phyloP scores from a whole-genome alignment of 2,888 invertebrate genomes.

The Fragum whitleyi region DNA sequence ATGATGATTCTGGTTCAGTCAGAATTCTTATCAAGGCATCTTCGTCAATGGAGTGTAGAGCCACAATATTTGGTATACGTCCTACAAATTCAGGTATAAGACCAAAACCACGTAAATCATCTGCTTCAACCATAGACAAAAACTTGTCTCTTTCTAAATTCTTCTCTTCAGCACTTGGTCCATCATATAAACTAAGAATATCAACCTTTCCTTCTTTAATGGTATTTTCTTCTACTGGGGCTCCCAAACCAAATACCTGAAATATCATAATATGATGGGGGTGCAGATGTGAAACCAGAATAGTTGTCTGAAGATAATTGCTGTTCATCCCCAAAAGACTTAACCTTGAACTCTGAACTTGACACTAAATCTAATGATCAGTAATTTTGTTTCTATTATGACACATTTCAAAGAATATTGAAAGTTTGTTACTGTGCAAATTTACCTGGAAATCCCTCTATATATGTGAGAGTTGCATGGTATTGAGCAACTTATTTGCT shows the following conservation, averaged over 20 bases:
- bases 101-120: slow-evolving; percentile 68
- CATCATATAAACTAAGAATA: slow-evolving; percentile 1
- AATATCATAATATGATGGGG: slow-evolving; percentile 2
- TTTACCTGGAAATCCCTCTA: too few relatives aligned
- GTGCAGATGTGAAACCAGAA: too few relatives aligned
- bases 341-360: too few relatives aligned
- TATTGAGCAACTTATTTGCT: too few relatives aligned
- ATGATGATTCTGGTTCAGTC: slow-evolving; percentile 71
- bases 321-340: too few relatives aligned
- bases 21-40: slow-evolving; percentile 68
- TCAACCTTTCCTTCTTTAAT: neutral
- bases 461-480: too few relatives aligned
- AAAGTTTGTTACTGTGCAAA: too few relatives aligned
- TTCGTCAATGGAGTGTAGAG: slow-evolving; percentile 63
- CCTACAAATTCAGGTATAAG: slow-evolving; percentile 74
- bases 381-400: too few relatives aligned
- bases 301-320: too few relatives aligned
- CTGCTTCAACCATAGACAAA: slow-evolving; percentile 33
- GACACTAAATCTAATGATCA: too few relatives aligned
- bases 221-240: slow-evolving; percentile 15
- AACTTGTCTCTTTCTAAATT: slow-evolving; percentile 46
- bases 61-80: slow-evolving; percentile 68
- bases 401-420: too few relatives aligned
- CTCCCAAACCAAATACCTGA: slow-evolving; percentile 62
- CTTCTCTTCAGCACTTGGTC: slow-evolving; percentile 33